Evolutionary conservation across 2,113 vertebrate species (phyloP).

Genomic region (Rattus rattus): DNA sequence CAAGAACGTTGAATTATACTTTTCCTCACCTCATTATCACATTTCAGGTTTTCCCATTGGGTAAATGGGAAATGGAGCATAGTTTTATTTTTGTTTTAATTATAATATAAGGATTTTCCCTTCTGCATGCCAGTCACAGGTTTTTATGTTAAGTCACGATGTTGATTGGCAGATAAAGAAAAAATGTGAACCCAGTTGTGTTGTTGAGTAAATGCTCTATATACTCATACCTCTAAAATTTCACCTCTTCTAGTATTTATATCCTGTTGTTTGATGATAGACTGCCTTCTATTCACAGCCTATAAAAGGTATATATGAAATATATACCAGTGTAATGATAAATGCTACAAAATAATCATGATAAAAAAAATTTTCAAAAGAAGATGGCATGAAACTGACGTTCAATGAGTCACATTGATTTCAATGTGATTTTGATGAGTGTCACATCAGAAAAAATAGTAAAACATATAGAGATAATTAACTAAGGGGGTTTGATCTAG

Average conservation of each 20-base stretch:
- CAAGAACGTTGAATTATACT: neutral
- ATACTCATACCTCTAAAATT: neutral
- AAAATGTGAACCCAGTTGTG: neutral
- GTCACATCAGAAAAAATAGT: neutral
- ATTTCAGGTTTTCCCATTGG: neutral
- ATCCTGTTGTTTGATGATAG: neutral
- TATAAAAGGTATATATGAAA: neutral
- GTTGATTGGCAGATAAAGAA: neutral
- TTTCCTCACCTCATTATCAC: neutral
- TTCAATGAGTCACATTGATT: neutral
- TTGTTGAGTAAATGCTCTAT: neutral
- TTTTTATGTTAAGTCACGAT: neutral
- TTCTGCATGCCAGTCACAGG: neutral
- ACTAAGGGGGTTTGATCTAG: neutral
- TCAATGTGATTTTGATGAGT: neutral
- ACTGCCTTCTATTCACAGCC: neutral
- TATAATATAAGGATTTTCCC: neutral
- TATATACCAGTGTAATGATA: neutral
- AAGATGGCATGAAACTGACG: neutral
- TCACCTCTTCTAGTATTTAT: neutral
- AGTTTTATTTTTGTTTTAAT: neutral
- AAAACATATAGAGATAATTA: slow-evolving; percentile 4
- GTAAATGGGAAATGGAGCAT: neutral
- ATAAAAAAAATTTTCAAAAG: neutral
- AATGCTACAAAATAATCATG: neutral